Conservation (phyloP, 2,888 invertebrate species). For the Erebia epiphron region DNA sequence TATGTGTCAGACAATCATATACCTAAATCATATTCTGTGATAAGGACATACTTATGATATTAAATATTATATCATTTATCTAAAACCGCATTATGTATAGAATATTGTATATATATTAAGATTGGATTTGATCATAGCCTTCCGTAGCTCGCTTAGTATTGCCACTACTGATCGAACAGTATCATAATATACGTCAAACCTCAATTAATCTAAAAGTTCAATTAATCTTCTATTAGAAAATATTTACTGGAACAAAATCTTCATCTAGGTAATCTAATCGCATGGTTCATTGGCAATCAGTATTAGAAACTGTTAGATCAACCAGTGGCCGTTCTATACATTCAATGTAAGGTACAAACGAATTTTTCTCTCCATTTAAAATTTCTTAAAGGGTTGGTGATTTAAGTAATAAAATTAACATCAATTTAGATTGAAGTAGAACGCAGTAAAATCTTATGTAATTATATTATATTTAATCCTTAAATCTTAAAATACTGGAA, state of each 20-base stretch:
- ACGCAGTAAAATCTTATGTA: slow-evolving; percentile 48
- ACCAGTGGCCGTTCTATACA: slow-evolving; percentile 69
- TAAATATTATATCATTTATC: slow-evolving; percentile 53
- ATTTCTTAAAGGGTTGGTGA: slow-evolving; percentile 60
- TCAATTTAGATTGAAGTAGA: slow-evolving; percentile 55
- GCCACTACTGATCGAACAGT: slow-evolving; percentile 55
- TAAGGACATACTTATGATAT: slow-evolving; percentile 74
- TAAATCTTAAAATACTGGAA: slow-evolving; percentile 53
- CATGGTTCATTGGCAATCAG: slow-evolving; percentile 23
- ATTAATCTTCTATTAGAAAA: slow-evolving; percentile 17
- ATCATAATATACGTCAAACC: slow-evolving; percentile 40
- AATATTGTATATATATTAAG: slow-evolving; percentile 63
- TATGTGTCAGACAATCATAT: slow-evolving; percentile 65
- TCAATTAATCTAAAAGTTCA: slow-evolving; percentile 34
- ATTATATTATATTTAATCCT: slow-evolving; percentile 49
- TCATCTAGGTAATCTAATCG: slow-evolving; percentile 7
- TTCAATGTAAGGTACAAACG: slow-evolving; percentile 56
- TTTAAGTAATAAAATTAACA: slow-evolving; percentile 55
- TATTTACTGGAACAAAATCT: slow-evolving; percentile 20
- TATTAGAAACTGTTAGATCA: slow-evolving; percentile 57
- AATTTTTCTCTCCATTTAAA: slow-evolving; percentile 57
- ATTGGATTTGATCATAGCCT: slow-evolving; percentile 74
- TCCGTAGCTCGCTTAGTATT: slow-evolving; percentile 79
- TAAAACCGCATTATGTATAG: slow-evolving; percentile 42
- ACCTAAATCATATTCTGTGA: slow-evolving; percentile 80